These are phyloP conservation scores for Drosophila lacteicornis DNA, from an alignment of 1,140 invertebrate genomes.

Conservation along the genomic window DNA sequence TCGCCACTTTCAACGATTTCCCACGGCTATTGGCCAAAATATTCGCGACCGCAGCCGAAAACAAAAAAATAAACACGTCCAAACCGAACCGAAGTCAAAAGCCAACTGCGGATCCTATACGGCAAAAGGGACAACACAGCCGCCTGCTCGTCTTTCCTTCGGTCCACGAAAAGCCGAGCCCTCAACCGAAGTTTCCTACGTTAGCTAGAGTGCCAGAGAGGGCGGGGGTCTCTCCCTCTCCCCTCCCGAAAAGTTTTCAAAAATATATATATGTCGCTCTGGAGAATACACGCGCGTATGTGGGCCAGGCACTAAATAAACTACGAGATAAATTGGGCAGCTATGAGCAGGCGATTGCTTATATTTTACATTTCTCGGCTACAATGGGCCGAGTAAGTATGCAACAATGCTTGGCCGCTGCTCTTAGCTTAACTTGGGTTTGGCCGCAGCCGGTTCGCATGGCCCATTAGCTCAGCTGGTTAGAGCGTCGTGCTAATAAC, in stretches of 20 bases:
- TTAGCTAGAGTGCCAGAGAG: neutral
- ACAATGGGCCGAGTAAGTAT: conserved; percentile 4
- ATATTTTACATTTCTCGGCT: conserved; percentile 27
- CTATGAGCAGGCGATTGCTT: conserved; percentile 31
- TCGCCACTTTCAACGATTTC: conserved; percentile 47
- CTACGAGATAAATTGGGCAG: conserved; percentile 44
- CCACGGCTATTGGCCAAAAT: conserved; percentile 14
- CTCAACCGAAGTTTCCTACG: conserved; percentile 18
- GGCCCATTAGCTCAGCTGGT: conserved; percentile 86
- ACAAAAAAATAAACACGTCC: conserved; percentile 51
- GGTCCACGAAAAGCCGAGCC: conserved; percentile 35
- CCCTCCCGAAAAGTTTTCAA: conserved; percentile 24
- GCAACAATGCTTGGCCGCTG: neutral
- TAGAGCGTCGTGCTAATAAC: conserved; percentile 87
- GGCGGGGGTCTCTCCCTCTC: neutral
- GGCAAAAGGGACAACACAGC: conserved; percentile 43
- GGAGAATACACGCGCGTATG: conserved; percentile 29
- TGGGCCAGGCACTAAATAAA: conserved; percentile 46
- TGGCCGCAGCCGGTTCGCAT: neutral
- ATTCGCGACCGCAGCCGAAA: conserved; percentile 13
- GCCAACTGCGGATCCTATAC: conserved; percentile 70
- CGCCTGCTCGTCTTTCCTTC: conserved; percentile 47
- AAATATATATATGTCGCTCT: conserved; percentile 33
- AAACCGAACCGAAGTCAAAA: conserved; percentile 70
- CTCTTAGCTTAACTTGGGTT: neutral